A percentile compares a stretch with the other conserved stretches of the same genome.
Conservation (phyloP, 2,797 vertebrate genomes). For the Melanogrammus aeglefinus region DNA sequence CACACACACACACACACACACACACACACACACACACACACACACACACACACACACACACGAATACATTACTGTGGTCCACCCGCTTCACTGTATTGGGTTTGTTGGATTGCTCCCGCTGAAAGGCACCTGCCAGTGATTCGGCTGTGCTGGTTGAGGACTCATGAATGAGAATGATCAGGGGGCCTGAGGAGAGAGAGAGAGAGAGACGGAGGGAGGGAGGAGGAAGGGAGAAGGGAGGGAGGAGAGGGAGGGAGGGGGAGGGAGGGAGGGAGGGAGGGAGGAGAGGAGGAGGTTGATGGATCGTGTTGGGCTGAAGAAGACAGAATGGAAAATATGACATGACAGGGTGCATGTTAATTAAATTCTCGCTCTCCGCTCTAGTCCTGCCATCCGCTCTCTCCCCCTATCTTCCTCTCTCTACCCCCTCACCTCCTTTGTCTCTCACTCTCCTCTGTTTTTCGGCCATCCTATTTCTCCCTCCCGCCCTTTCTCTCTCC, state of each 20-base stretch:
- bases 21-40: background rate
- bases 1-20: too few species aligned
- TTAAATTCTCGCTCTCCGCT: conserved; percentile 18
- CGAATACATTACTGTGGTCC: background rate
- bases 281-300: background rate
- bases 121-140: conserved; percentile 48
- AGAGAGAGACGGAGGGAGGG: too few species aligned
- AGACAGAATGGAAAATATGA: conserved; percentile 7
- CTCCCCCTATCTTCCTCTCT: background rate
- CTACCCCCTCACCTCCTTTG: background rate
- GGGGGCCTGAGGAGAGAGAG: too few species aligned
- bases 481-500: background rate
- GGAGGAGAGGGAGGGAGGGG: too few species aligned
- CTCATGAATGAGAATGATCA: background rate
- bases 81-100: conserved; percentile 42
- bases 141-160: conserved; percentile 22
- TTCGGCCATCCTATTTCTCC: background rate
- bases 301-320: background rate
- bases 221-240: too few species aligned
- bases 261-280: too few species aligned
- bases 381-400: background rate
- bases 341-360: conserved; percentile 27
- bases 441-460: background rate
- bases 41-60: background rate
- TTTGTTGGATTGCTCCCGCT: conserved; percentile 47